phyloP scores from a whole-genome alignment of 2,888 invertebrate genomes.

The Coleophora deauratella region DNA sequence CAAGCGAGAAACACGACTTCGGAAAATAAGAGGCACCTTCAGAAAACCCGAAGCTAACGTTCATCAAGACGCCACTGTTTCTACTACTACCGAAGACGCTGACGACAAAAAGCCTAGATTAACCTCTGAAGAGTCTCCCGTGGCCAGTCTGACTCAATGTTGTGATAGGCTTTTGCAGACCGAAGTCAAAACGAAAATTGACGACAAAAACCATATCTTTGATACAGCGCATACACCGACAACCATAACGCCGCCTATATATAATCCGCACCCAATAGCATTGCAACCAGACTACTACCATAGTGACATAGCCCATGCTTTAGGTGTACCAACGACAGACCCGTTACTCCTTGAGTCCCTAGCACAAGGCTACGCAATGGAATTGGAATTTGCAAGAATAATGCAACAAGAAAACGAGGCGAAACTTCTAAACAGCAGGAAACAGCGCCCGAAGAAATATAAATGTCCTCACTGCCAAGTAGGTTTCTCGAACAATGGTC shows the following conservation, averaged over 20 bases:
- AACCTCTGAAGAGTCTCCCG: constrained; percentile 38
- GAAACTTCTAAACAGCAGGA: constrained; percentile 78
- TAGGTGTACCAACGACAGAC: constrained; percentile 62
- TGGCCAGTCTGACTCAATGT: constrained; percentile 49
- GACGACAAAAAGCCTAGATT: constrained; percentile 23
- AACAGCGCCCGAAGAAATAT: constrained; percentile 92
- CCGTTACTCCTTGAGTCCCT: constrained; percentile 63
- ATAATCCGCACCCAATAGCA: constrained; percentile 21
- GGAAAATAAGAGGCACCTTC: constrained; percentile 62
- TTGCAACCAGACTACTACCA: constrained; percentile 55
- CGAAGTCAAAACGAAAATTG: constrained; percentile 28
- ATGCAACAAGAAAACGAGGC: constrained; percentile 81
- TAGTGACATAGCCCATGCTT: constrained; percentile 57
- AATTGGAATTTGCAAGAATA: constrained; percentile 80
- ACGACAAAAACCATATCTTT: constrained; percentile 14
- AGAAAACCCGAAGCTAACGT: constrained; percentile 42
- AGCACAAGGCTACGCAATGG: constrained; percentile 76
- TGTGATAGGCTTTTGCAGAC: constrained; percentile 50
- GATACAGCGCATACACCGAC: constrained; percentile 13
- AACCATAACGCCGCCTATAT: constrained; percentile 17
- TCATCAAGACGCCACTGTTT: constrained; percentile 73
- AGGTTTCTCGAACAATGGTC: constrained; percentile 95
- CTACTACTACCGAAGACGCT: constrained; percentile 66
- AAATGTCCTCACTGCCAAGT: constrained; percentile 92
- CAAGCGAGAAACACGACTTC: constrained; percentile 52